A percentile compares a stretch with the other conserved stretches of the same genome.
These are phyloP conservation scores for Pollenia angustigena DNA, from an alignment of 2,888 invertebrate species.

Conservation along the genomic window DNA sequence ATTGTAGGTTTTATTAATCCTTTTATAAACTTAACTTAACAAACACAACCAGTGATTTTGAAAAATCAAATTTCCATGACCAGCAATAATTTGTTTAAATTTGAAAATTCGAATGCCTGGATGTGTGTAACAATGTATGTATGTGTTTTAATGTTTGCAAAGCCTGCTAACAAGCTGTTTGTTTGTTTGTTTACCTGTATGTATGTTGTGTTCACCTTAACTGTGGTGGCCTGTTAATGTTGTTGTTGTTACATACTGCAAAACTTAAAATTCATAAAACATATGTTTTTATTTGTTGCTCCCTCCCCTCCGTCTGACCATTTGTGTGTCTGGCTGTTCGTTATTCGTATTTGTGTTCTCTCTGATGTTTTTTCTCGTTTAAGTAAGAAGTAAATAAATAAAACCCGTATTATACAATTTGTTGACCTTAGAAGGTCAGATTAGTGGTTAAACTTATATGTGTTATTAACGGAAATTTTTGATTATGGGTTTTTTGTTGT, in stretches of 20 bases:
- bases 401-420: constrained; percentile 70
- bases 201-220: background rate
- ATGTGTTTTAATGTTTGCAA: background rate
- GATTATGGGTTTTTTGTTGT: constrained; percentile 8
- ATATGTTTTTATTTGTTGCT: constrained; percentile 54
- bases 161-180: constrained; percentile 8
- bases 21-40: constrained; percentile 34
- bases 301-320: background rate
- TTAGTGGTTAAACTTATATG: constrained; percentile 57
- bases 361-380: constrained; percentile 15
- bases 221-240: constrained; percentile 1
- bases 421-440: constrained; percentile 72
- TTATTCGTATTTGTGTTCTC: background rate
- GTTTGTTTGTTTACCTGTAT: constrained; percentile 26
- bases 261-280: constrained; percentile 53
- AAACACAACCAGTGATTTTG: background rate
- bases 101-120: background rate
- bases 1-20: constrained; percentile 33
- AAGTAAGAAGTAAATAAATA: constrained; percentile 51
- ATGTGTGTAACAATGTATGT: background rate
- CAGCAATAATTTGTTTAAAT: constrained; percentile 11
- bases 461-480: constrained; percentile 47
- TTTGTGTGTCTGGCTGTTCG: constrained; percentile 32
- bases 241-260: constrained; percentile 27
- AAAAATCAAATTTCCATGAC: background rate